Conservation (phyloP, 2,797 vertebrate genomes). For the Acomys russatus region DNA sequence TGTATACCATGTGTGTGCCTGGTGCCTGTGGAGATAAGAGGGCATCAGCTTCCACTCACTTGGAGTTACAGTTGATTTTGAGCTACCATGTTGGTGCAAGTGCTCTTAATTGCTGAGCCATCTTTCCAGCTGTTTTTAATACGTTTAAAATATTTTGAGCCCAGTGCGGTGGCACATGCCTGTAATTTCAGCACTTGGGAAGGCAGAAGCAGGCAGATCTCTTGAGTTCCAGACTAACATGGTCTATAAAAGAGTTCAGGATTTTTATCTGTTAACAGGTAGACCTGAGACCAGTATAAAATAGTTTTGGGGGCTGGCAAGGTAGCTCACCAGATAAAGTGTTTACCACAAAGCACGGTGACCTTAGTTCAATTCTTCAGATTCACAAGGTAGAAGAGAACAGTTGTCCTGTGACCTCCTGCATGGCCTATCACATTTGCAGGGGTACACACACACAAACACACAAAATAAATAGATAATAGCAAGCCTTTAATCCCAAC, state of each 20-base stretch:
- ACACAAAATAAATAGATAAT: neutral
- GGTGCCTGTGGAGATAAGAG: neutral
- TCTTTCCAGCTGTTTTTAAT: neutral
- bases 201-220: neutral
- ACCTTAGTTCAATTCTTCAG: neutral
- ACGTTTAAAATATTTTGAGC: neutral
- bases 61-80: neutral
- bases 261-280: conserved; percentile 18
- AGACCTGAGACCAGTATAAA: conserved; percentile 22
- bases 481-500: neutral
- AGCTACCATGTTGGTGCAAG: too few relatives aligned
- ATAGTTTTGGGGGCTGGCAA: neutral
- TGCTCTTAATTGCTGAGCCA: neutral
- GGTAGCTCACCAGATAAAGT: neutral
- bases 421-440: neutral
- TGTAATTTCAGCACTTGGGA: neutral
- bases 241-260: neutral
- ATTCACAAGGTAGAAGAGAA: neutral
- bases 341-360: neutral
- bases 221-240: neutral
- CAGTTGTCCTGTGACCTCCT: neutral
- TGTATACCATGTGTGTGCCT: neutral
- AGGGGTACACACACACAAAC: neutral
- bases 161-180: neutral
- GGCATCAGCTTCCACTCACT: neutral